Evolutionary conservation across 2,797 vertebrate genomes (phyloP), one percentile per base, ranked within the genome.

Genomic region (Rhinatrema bivittatum): DNA sequence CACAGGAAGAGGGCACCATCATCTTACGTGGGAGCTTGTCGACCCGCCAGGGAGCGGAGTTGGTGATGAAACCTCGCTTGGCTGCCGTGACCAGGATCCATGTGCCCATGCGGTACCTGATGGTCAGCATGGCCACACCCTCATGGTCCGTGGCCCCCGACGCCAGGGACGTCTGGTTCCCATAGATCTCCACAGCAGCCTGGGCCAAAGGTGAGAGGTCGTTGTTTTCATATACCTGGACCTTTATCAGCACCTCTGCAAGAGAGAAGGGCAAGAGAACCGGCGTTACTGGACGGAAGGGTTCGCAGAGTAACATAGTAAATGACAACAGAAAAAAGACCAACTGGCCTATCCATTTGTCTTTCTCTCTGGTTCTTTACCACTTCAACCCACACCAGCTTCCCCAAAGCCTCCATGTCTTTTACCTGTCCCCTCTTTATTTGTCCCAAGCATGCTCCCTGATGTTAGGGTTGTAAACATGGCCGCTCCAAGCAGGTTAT

Each of bases 31-130:
- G 94, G 55, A 94, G 81, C 49, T 91, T 89, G 77, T 63, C 87
- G 65, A 94, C 93, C 1, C 88, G 88, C 94, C 94, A 98, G 25
- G 93, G 94, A 47, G 92, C 87, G 0, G 94, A 96, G 84, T 94
- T 89, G 46, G 94, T 89, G 72, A 98, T 79, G 54, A 91, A 90
- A 69, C 94, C 89, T 1, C 58, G 79, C 52, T 87, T 91, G 50
- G 89, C 72, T 12, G 93, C 94, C 0, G 86, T 88, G 43, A 97
- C 90, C 25, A 98, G 87, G 50, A 97, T 87, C 89, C 90, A 91
- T 10, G 91, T 88, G 39, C 91, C 91, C 4, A 83, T 68, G 31
- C 78, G 89, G 78, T 97, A 98, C 56, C 62, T 77, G 69, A 97
- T 86, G 33, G 65, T 82, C 58, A 97, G 77, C 2, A 81, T 68